A percentile compares a stretch with the other conserved stretches of the same genome.
These are phyloP conservation scores for Aptenodytes forsteri DNA, from an alignment of 2,113 vertebrate species.

Conservation along the genomic window DNA sequence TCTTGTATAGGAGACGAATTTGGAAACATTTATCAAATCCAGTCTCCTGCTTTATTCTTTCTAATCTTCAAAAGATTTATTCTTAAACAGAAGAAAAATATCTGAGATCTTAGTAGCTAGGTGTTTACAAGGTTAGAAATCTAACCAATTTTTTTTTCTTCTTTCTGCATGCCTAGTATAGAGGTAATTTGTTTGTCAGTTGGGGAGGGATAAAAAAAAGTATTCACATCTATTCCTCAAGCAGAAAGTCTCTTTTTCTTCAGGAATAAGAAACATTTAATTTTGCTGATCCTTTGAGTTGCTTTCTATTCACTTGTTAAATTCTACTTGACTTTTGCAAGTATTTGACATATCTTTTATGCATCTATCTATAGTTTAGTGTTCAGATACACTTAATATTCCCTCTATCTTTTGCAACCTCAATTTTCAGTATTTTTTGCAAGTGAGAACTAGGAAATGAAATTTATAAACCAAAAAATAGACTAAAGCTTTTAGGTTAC, in stretches of 20 bases:
- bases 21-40: constrained; percentile 29
- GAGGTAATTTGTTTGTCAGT: not conserved
- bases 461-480: not conserved
- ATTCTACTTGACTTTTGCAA: constrained; percentile 36
- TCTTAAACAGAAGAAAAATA: constrained; percentile 19
- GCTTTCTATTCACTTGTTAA: not conserved
- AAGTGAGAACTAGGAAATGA: not conserved
- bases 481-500: not conserved
- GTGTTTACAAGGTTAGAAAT: not conserved
- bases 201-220: not conserved
- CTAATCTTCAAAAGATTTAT: not conserved
- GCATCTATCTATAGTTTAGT: not conserved
- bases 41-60: not conserved
- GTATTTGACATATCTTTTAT: constrained; percentile 27
- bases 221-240: not conserved
- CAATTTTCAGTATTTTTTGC: constrained; percentile 47
- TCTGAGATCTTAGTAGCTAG: not conserved
- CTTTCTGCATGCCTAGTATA: not conserved
- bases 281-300: not conserved
- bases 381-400: constrained; percentile 19
- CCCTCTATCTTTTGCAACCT: not conserved
- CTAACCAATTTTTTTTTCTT: not conserved
- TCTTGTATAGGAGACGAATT: constrained; percentile 39
- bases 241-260: not conserved
- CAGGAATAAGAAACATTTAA: not conserved